Percentiles rank a stretch among this genome's conserved stretches.
Evolutionary conservation across 1,140 invertebrate species (phyloP).

Genomic region (Bombus ignitus): DNA sequence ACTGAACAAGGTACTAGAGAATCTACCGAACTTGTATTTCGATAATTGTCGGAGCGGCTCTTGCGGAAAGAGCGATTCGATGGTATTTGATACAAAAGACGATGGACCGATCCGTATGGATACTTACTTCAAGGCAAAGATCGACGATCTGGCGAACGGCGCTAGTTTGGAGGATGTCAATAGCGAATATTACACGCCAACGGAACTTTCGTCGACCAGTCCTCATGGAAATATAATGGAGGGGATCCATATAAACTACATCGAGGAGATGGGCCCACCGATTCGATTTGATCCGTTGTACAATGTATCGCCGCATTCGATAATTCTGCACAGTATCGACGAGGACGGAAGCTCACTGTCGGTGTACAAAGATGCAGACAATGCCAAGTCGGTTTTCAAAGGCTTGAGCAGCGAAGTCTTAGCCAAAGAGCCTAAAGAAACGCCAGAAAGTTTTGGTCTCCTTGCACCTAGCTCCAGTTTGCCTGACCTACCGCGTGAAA

Average conservation of each 20-base stretch:
- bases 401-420: slow-evolving; percentile 77
- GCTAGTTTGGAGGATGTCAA: slow-evolving; percentile 83
- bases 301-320: slow-evolving; percentile 69
- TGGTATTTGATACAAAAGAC: slow-evolving; percentile 85
- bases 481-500: slow-evolving; percentile 80
- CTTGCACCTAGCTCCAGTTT: slow-evolving; percentile 82
- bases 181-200: slow-evolving; percentile 92
- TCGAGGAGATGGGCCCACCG: slow-evolving; percentile 81
- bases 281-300: slow-evolving; percentile 19
- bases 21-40: slow-evolving; percentile 95
- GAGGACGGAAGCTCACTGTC: slow-evolving; percentile 76
- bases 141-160: slow-evolving; percentile 63
- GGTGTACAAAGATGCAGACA: slow-evolving; percentile 72
- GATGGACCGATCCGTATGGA: slow-evolving; percentile 84
- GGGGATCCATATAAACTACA: slow-evolving; percentile 85
- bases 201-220: slow-evolving; percentile 83
- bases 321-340: slow-evolving; percentile 67
- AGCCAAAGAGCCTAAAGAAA: slow-evolving; percentile 70
- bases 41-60: slow-evolving; percentile 95
- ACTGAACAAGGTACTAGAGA: slow-evolving; percentile 96
- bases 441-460: slow-evolving; percentile 75
- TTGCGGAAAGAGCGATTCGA: slow-evolving; percentile 91
- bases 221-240: slow-evolving; percentile 78
- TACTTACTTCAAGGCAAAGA: slow-evolving; percentile 79
- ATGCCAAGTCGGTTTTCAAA: slow-evolving; percentile 67